These are phyloP conservation scores for Fregata magnificens DNA, from an alignment of 2,113 vertebrate species.

Conservation along the genomic window DNA sequence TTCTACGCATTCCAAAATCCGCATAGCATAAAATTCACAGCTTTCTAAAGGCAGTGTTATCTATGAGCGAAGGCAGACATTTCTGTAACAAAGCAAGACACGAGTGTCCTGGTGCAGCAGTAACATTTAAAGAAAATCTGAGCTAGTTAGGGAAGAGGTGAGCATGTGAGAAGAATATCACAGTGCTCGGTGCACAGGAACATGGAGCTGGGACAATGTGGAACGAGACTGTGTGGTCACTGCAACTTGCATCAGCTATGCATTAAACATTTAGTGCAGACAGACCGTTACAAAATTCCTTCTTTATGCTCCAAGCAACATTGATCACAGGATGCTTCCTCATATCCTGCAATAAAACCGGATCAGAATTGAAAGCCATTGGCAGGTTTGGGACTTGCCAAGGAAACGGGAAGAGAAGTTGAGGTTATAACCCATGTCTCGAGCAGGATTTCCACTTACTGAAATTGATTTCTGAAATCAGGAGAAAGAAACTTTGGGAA, in stretches of 20 bases:
- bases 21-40: neutral
- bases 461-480: neutral
- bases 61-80: neutral
- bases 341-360: neutral
- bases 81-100: neutral
- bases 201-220: accelerated
- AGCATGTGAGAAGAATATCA: neutral
- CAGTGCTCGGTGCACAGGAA: accelerated
- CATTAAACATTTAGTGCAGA: neutral
- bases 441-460: neutral
- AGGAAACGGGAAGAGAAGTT: neutral
- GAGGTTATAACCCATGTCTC: neutral
- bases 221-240: neutral
- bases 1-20: neutral
- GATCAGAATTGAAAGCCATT: neutral
- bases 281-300: neutral
- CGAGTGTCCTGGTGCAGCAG: neutral
- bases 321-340: neutral
- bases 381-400: neutral
- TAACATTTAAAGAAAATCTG: neutral
- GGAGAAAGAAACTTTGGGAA: neutral
- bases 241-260: neutral
- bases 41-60: neutral
- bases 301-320: neutral
- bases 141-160: neutral